These are phyloP conservation scores for Cepaea hortensis DNA, from an alignment of 2,888 invertebrate genomes.

Conservation along the genomic window DNA sequence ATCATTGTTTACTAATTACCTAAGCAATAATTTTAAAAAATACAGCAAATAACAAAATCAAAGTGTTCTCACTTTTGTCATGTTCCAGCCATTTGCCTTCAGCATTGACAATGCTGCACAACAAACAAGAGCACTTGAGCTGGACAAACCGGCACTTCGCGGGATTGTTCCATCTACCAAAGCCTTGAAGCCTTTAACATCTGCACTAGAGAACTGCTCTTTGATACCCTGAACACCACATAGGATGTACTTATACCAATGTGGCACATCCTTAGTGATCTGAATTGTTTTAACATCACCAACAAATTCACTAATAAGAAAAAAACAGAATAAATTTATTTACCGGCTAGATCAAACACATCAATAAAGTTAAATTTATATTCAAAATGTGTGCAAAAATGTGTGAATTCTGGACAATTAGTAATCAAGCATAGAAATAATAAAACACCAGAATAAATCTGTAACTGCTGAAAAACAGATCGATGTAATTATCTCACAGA, in stretches of 20 bases:
- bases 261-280: constrained; percentile 76
- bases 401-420: too few species aligned
- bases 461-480: too few species aligned
- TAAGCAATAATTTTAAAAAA: too few species aligned
- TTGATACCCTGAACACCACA: constrained; percentile 93
- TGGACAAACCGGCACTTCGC: constrained; percentile 94
- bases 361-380: too few species aligned
- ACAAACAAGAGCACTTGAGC: constrained; percentile 97
- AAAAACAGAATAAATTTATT: constrained; percentile 10
- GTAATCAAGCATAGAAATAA: too few species aligned
- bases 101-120: constrained; percentile 89
- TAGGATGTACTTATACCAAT: constrained; percentile 95
- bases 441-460: too few species aligned
- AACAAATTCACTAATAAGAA: constrained; percentile 62
- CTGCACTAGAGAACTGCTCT: constrained; percentile 78
- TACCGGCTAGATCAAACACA: not conserved
- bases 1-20: too few species aligned
- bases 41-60: not conserved
- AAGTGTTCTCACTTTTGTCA: constrained; percentile 64
- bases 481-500: too few species aligned
- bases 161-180: constrained; percentile 92
- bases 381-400: too few species aligned
- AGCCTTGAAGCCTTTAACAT: constrained; percentile 82
- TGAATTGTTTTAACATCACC: constrained; percentile 60
- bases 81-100: constrained; percentile 79